Evolutionary conservation across 2,888 invertebrate genomes (phyloP).

Genomic region (Drosophila peninsularis): DNA sequence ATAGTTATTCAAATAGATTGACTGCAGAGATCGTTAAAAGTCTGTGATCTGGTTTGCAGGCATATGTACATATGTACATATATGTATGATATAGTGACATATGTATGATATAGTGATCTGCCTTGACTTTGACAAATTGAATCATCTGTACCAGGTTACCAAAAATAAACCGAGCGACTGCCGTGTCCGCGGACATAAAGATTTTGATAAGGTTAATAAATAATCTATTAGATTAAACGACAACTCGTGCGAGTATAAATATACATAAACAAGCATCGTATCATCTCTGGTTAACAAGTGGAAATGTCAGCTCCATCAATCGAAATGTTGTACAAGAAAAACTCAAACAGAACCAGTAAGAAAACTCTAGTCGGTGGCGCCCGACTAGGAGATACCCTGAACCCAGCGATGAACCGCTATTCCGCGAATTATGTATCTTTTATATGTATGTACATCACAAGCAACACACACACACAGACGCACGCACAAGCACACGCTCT

Average conservation of each 20-base stretch:
- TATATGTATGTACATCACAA: too few species aligned
- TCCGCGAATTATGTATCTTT: too few species aligned
- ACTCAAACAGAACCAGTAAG: neutral
- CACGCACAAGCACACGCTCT: too few species aligned
- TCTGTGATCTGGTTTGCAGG: neutral
- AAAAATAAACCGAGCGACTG: neutral
- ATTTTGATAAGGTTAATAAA: slow-evolving; percentile 11
- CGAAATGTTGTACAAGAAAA: neutral
- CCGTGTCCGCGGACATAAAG: neutral
- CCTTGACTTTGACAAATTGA: slow-evolving; percentile 4
- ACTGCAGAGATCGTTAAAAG: neutral
- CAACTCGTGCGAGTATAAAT: neutral
- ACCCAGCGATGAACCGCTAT: too few species aligned
- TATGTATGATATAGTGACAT: slow-evolving; percentile 1
- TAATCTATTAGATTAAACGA: slow-evolving; percentile 5
- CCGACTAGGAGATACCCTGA: too few species aligned
- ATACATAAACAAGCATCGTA: too few species aligned
- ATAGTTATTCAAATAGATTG: neutral
- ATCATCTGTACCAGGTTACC: slow-evolving; percentile 8
- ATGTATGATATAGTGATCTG: slow-evolving; percentile 2
- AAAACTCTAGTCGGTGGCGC: too few species aligned
- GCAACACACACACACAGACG: too few species aligned
- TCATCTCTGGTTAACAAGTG: neutral
- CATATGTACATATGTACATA: neutral
- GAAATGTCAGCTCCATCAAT: neutral